Evolutionary conservation across 1,140 invertebrate species (phyloP), one percentile per base, ranked within the genome.

Genomic region (Gryon sp.): DNA sequence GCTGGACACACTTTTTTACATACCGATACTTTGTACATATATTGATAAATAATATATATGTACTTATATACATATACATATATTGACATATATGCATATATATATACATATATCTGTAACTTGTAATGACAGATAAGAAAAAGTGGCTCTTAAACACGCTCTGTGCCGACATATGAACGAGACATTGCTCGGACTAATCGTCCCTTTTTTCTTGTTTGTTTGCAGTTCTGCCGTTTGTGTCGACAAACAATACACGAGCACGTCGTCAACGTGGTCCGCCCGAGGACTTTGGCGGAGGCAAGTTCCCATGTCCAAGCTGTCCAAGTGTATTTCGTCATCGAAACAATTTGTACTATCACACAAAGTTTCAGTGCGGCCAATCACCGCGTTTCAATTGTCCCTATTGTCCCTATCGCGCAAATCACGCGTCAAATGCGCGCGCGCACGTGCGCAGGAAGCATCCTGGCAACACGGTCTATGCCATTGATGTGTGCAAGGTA

Each of bases 311-410:
- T 4, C 45, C 59, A n/a, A 70, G 57, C 43, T 70, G 65, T 22
- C 79, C 85, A 4, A 90, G 89, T n/a, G 85, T 87, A 36, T 92
- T 92, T 74, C 88, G 89, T 7, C 87, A 91, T 70, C 91, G 91
- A 80, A 91, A 92, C 66, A 91, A 92, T 80, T 87, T 92, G 72
- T 90, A 90, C 7, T 87, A 91, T 9, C 92, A 92, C 76, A 60
- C 91, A 60, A 89, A 89, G 50, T 90, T 86, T 81, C 90, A 92
- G 59, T 92, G 90, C 62, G 91, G 91, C 4, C 88, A 91, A 36
- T 86, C 89, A 72, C 91, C 91, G 18, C 82, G 90, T 38, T 90
- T 92, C 78, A 88, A 90, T 55, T 92, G 91, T 73, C 90, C 89
- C 0, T 85, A 89, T 66, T 91, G 90, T 66, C 36, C 70, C 14